These are phyloP conservation scores for Lochmaea crataegi DNA, from an alignment of 2,888 invertebrate genomes.

Conservation along the genomic window DNA sequence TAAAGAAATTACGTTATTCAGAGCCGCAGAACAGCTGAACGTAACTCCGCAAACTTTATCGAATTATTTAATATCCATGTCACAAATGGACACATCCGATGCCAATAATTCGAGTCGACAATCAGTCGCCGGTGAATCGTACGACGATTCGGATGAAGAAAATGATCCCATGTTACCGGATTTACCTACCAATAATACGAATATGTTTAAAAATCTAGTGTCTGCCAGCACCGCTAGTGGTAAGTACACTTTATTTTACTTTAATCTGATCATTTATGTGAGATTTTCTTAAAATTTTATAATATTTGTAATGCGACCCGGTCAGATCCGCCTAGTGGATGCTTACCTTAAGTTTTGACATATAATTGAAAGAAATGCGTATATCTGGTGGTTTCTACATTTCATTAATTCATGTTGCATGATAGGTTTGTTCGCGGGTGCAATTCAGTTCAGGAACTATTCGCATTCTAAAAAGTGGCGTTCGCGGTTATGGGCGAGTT, in stretches of 20 bases:
- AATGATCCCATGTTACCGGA: constrained; percentile 66
- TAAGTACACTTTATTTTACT: constrained; percentile 9
- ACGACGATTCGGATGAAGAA: constrained; percentile 65
- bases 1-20: constrained; percentile 78
- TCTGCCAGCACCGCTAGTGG: constrained; percentile 15
- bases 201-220: constrained; percentile 55
- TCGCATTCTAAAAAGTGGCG: too few species aligned
- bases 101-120: constrained; percentile 62
- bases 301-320: too few species aligned
- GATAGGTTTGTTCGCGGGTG: too few species aligned
- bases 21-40: constrained; percentile 80
- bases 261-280: neutral
- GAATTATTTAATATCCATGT: constrained; percentile 74
- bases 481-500: too few species aligned
- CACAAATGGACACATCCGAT: constrained; percentile 66
- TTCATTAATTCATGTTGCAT: too few species aligned
- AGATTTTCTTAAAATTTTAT: too few species aligned
- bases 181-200: constrained; percentile 63
- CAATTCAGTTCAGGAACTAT: too few species aligned
- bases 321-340: too few species aligned
- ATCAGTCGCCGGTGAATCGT: constrained; percentile 62
- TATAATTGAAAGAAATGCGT: too few species aligned
- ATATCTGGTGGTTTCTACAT: too few species aligned
- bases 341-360: too few species aligned
- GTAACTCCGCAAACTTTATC: constrained; percentile 81